Conservation (phyloP, 2,113 vertebrate species). For the Fulmarus glacialis region DNA sequence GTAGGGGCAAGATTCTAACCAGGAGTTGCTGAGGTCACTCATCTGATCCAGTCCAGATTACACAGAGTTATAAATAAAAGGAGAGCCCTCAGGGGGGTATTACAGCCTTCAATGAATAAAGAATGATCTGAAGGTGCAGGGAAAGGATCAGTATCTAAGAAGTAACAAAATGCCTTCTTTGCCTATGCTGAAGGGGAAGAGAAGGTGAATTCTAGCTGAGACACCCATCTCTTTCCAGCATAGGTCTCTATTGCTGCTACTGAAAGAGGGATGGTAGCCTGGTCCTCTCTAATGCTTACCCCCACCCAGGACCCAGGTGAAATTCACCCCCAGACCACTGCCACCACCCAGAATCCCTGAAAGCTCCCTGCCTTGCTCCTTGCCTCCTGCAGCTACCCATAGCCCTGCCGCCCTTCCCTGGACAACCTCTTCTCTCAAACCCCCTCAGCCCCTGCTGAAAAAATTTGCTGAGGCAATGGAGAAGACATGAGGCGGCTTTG, state of each 20-base stretch:
- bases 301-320: not conserved
- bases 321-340: not conserved
- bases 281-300: not conserved
- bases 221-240: not conserved
- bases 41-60: not conserved
- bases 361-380: not conserved
- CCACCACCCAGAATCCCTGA: too few relatives aligned
- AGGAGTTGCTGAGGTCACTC: not conserved
- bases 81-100: not conserved
- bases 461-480: not conserved
- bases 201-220: not conserved
- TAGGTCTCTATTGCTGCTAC: not conserved
- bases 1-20: not conserved
- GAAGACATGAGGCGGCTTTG: not conserved
- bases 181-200: not conserved
- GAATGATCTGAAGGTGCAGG: not conserved
- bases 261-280: not conserved
- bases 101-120: not conserved
- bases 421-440: not conserved
- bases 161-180: not conserved
- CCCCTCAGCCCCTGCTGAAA: too few relatives aligned
- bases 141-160: not conserved
- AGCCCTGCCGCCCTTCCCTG: not conserved
- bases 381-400: not conserved
- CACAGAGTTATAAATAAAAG: not conserved